These are phyloP conservation scores for Sebastes iracundus DNA, from an alignment of 2,797 vertebrate genomes.

Conservation along the genomic window DNA sequence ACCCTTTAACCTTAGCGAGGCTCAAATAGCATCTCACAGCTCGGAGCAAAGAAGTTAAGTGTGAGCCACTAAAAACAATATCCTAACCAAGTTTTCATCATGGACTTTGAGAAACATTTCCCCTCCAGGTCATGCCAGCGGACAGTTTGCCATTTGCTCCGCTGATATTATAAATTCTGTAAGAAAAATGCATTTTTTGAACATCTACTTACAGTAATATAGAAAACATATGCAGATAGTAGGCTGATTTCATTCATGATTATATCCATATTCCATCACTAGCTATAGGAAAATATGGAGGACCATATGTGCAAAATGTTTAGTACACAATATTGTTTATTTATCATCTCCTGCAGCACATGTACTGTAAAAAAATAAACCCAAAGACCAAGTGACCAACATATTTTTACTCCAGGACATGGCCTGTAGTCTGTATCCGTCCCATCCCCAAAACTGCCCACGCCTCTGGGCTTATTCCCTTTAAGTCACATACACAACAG, in stretches of 20 bases:
- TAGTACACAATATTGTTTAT: neutral
- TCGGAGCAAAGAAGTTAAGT: neutral
- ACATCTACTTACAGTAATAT: neutral
- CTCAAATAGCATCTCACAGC: neutral
- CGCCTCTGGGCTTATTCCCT: neutral
- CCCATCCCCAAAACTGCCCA: neutral
- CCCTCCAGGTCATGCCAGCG: neutral
- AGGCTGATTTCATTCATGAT: neutral
- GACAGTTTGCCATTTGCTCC: neutral
- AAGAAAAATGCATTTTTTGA: neutral
- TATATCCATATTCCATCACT: neutral
- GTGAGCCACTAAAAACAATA: neutral
- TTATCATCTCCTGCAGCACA: neutral
- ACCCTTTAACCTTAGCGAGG: neutral
- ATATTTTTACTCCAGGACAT: neutral
- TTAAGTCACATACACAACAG: slow-evolving; percentile 4
- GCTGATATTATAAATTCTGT: neutral
- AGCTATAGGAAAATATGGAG: neutral
- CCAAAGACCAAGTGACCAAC: neutral
- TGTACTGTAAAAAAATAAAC: neutral
- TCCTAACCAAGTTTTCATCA: neutral
- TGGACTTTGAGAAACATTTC: neutral
- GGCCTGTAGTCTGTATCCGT: neutral
- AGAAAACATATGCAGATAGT: neutral
- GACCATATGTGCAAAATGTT: neutral